Base-by-base conservation (phyloP, 2,888 invertebrate species). In the Scaptomyza reducta region DNA sequence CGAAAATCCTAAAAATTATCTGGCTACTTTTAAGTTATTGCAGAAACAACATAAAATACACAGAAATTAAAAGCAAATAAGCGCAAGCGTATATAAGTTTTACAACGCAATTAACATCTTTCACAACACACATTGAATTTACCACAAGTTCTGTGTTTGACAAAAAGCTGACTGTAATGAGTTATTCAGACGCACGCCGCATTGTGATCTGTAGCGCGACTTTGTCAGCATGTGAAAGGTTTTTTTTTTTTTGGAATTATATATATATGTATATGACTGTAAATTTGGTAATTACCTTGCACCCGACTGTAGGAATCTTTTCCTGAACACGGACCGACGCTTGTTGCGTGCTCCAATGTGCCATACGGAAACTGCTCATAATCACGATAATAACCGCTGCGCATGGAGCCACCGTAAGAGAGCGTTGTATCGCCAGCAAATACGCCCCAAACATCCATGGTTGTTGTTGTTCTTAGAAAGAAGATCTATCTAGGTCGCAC, bases 361-460 rank as follows among this genome's bases (percentile, higher is more conserved):
- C 91, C 91, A 84, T 91, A 91, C 61, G 91, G 91, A 50, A 93
- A 92, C 71, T 92, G 92, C 72, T 93, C 93, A 80, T 93, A 93
- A 79, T 93, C 93, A 22, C 93, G 90, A 81, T 93, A 93, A 56
- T 92, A 90, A 14, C 92, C 87, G 51, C 87, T 90, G 57, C 93
- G 89, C 79, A 93, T 90, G 31, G 92, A 91, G 22, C 93, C 93
- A 22, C 93, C 90, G 83, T 92, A 93, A 14, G 93, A 90, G 79
- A 93, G 73, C 42, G 87, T 89, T 40, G 93, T 92, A 78, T 94
- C 93, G 42, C 93, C 93, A 78, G 93, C 91, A 88, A 93, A 94
- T 68, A 93, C 90, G 42, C 90, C 90, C 79, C 90, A 91, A 57
- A 93, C 92, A 90, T 94, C 94, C 94, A 94, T 93, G 42, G 67